These are phyloP conservation scores for Temnothorax nylanderi DNA, from an alignment of 1,140 invertebrate species.

Conservation along the genomic window DNA sequence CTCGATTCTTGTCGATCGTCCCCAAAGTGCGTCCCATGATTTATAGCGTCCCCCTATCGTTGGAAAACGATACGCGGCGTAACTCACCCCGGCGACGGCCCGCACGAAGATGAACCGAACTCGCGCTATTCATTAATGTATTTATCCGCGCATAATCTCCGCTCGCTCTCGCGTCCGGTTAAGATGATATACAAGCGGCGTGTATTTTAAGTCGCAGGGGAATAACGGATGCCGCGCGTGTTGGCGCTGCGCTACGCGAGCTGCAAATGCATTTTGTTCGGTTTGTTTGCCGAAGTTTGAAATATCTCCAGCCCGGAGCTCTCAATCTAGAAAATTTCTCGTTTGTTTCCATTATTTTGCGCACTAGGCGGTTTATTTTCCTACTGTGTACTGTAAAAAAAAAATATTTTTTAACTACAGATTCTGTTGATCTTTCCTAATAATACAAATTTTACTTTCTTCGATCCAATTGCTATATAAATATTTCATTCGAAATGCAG, in stretches of 20 bases:
- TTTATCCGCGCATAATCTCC: conserved; percentile 50
- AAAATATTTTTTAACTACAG: not conserved
- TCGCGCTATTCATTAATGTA: conserved; percentile 39
- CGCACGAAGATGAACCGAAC: conserved; percentile 9
- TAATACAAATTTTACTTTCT: not conserved
- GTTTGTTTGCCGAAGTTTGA: conserved; percentile 16
- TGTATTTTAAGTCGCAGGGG: conserved; percentile 34
- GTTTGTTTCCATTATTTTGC: conserved; percentile 31
- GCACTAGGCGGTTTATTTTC: not conserved
- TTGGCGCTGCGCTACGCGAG: too few relatives aligned
- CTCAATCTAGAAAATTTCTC: conserved; percentile 13
- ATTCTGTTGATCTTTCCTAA: not conserved
- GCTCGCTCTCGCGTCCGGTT: conserved; percentile 6
- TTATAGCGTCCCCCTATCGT: conserved; percentile 39
- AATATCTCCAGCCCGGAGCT: not conserved
- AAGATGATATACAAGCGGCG: conserved; percentile 52
- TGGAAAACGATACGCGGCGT: conserved; percentile 14
- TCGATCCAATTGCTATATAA: not conserved
- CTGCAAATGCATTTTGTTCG: conserved; percentile 14
- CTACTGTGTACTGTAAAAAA: not conserved
- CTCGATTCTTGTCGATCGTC: conserved; percentile 30
- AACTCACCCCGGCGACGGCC: not conserved
- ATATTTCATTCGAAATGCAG: not conserved
- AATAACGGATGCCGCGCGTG: conserved; percentile 16
- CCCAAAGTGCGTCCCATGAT: conserved; percentile 16